These are phyloP conservation scores for Pheosia tremula DNA, from an alignment of 2,888 invertebrate genomes.

Conservation along the genomic window DNA sequence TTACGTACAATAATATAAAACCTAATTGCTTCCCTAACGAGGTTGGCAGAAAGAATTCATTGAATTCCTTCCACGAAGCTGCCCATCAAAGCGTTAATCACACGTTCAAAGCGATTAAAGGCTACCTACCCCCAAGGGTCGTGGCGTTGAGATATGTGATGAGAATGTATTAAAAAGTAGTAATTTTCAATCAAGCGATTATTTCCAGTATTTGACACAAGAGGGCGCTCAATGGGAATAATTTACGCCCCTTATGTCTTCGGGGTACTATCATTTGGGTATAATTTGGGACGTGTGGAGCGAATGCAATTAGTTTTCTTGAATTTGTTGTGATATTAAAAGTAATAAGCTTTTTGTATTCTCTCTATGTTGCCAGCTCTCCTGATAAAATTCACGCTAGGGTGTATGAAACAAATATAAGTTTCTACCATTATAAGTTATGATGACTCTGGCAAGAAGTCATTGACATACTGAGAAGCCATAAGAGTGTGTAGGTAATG, in stretches of 20 bases:
- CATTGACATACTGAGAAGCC: no score
- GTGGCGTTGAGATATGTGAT: constrained; percentile 20
- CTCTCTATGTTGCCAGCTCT: neutral
- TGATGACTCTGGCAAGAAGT: no score
- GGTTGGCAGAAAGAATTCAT: constrained; percentile 1
- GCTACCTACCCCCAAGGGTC: constrained; percentile 7
- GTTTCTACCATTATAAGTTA: no score
- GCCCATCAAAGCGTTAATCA: constrained; percentile 32
- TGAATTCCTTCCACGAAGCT: constrained; percentile 15
- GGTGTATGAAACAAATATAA: no score
- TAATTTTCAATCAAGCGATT: constrained; percentile 62
- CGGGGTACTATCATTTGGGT: constrained; percentile 26
- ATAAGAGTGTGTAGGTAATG: no score
- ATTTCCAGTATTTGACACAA: constrained; percentile 46
- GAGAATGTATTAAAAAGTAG: constrained; percentile 40
- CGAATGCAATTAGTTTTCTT: constrained; percentile 10
- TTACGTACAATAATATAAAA: neutral
- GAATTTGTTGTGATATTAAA: neutral
- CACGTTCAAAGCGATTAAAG: constrained; percentile 1
- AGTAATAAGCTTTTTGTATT: neutral
- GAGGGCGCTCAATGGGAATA: constrained; percentile 24
- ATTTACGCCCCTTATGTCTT: constrained; percentile 27
- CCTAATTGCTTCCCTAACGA: constrained; percentile 3
- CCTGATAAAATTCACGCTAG: no score
- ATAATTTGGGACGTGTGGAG: constrained; percentile 19